Percentiles rank a stretch among this genome's conserved stretches.
These are phyloP conservation scores for Chondrilla cf. caribensis DNA, from an alignment of 37 sponge, comb jelly and placozoan genomes.

Conservation along the genomic window DNA sequence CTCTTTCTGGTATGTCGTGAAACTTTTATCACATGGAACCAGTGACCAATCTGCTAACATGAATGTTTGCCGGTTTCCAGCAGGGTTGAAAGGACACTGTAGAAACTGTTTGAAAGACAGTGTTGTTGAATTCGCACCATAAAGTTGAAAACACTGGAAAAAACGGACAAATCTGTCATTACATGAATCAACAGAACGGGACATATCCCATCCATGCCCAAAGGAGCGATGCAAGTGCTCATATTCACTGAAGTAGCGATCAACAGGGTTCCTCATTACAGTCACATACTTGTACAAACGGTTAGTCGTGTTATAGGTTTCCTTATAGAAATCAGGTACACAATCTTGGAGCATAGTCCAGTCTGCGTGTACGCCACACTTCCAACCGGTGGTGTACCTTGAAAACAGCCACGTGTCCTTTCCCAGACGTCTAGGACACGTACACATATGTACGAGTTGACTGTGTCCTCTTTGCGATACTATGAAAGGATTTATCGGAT, in stretches of 20 bases:
- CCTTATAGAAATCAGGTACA: slow-evolving; percentile 29
- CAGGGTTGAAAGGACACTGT: slow-evolving; percentile 74
- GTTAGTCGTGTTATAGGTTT: neutral
- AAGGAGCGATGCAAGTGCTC: slow-evolving; percentile 67
- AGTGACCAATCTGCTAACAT: slow-evolving; percentile 68
- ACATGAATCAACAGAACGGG: slow-evolving; percentile 21
- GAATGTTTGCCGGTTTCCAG: slow-evolving; percentile 74
- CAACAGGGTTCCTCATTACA: slow-evolving; percentile 71
- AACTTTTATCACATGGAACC: slow-evolving; percentile 51
- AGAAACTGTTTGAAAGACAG: slow-evolving; percentile 64
- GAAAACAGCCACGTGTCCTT: slow-evolving; percentile 77
- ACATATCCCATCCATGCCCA: slow-evolving; percentile 67
- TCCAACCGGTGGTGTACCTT: slow-evolving; percentile 79
- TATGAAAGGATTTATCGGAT: too few species aligned
- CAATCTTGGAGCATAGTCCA: slow-evolving; percentile 62
- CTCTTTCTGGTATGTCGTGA: neutral
- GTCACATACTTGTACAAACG: slow-evolving; percentile 49
- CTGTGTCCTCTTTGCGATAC: neutral
- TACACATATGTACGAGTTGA: neutral
- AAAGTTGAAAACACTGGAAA: slow-evolving; percentile 41
- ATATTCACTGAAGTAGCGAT: slow-evolving; percentile 82
- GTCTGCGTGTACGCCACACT: slow-evolving; percentile 81
- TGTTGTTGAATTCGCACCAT: slow-evolving; percentile 37
- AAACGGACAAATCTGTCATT: slow-evolving; percentile 18
- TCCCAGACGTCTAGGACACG: neutral